Base-by-base conservation (phyloP, 2,113 vertebrate species). In the Macquaria australasica region DNA sequence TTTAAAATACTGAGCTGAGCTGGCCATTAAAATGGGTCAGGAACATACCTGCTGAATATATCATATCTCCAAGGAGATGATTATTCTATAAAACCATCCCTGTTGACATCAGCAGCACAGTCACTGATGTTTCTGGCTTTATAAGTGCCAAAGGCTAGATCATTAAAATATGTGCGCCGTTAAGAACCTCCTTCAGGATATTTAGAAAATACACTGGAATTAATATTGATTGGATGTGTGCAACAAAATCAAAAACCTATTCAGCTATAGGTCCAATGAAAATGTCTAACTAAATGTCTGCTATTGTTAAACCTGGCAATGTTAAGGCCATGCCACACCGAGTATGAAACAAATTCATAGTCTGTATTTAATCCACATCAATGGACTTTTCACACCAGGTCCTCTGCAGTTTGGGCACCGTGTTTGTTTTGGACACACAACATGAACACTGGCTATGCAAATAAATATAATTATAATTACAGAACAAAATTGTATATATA, bases 1-100 rank as follows among this genome's bases (percentile, higher is more conserved):
- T 80, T 75, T 63, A 77, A 51, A 15, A 28, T 68, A 16, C 6
- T 12, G 2, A 31, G 41, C 50, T n/a, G 10, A 55, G 18, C 34
- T 2, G 48, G 31, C 59, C 82, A 70, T 85, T 77, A 77, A 63
- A 76, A 23, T 34, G 20, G 56, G 21, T 31, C 25, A 56, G 48
- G 14, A 31, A 41, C 56, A 59, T 53, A 28, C 56, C 66, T 82
- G 25, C 48, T 28, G 64, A 80, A 25, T 23, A 81, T 18, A 58
- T 84, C 21, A 39, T 28, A 51, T 84, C 84, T 77, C 78, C 15
- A 25, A 72, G 77, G 80, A 72, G n/a, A 51, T 80, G 62, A 78
- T 91, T 85, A 87, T 39, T 58, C n/a, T 16, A 20, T n/a, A 43
- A 23, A 51, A 58, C n/a, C 34, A 45, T 68, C 58, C 18, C 58